Evolutionary conservation across 1,140 invertebrate species (phyloP).

Genomic region (Papilio machaon): DNA sequence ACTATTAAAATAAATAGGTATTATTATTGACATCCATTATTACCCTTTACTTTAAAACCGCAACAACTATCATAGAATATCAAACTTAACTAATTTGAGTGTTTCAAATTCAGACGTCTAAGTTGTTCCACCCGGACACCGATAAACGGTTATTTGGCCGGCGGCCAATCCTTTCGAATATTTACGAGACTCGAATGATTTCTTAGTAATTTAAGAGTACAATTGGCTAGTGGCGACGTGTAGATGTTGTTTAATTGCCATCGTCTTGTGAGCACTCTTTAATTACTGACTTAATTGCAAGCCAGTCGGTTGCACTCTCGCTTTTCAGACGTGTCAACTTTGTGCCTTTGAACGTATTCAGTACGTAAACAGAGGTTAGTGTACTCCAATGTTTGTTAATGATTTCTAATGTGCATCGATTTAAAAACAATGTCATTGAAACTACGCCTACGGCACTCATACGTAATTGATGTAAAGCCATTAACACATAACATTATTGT

Average conservation of each 20-base stretch:
- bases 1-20: background rate
- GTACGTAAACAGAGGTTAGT: background rate
- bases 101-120: slow-evolving; percentile 32
- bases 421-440: background rate
- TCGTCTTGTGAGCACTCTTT: slow-evolving; percentile 45
- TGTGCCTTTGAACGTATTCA: slow-evolving; percentile 26
- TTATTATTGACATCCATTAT: background rate
- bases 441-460: slow-evolving; percentile 18
- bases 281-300: slow-evolving; percentile 47
- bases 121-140: slow-evolving; percentile 10
- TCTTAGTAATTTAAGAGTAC: slow-evolving; percentile 42
- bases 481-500: slow-evolving; percentile 18
- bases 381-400: background rate
- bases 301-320: slow-evolving; percentile 44
- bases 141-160: slow-evolving; percentile 20
- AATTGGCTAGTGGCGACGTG: slow-evolving; percentile 42
- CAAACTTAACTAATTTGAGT: slow-evolving; percentile 22
- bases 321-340: slow-evolving; percentile 40
- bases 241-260: slow-evolving; percentile 47
- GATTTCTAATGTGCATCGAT: background rate
- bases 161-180: slow-evolving; percentile 36
- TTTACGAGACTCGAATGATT: slow-evolving; percentile 38
- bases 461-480: slow-evolving; percentile 30
- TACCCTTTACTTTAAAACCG: background rate
- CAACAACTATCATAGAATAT: background rate